Evolutionary conservation across 2,888 invertebrate genomes (phyloP).

Genomic region (Melanchra persicariae): DNA sequence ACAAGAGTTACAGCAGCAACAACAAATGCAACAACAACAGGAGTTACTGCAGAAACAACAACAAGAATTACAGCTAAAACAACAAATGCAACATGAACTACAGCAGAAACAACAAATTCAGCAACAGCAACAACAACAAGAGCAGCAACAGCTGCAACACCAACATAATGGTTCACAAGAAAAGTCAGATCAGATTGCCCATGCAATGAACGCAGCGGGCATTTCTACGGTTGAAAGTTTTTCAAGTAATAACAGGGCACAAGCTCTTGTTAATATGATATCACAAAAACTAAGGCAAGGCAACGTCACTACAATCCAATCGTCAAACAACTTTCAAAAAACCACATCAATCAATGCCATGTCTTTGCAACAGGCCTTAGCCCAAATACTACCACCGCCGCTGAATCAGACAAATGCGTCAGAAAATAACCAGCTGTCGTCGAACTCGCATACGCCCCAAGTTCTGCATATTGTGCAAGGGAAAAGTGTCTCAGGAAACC

Average conservation of each 20-base stretch:
- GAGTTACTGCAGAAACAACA: constrained; percentile 21
- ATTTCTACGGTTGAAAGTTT: constrained; percentile 78
- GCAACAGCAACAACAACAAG: constrained; percentile 39
- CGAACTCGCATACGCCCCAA: constrained; percentile 77
- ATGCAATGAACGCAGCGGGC: constrained; percentile 88
- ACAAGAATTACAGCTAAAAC: constrained; percentile 17
- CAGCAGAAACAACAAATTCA: constrained; percentile 28
- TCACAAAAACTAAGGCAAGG: constrained; percentile 88
- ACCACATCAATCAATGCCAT: constrained; percentile 83
- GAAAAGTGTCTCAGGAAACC: constrained; percentile 82
- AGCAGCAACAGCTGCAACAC: constrained; percentile 48
- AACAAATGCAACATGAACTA: constrained; percentile 28
- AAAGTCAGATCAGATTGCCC: constrained; percentile 85
- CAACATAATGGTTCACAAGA: constrained; percentile 75
- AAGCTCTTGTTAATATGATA: constrained; percentile 88
- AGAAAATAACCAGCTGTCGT: constrained; percentile 76
- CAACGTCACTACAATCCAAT: constrained; percentile 66
- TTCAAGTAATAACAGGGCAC: constrained; percentile 74
- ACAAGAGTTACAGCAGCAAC: constrained; percentile 42
- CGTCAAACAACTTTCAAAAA: constrained; percentile 80
- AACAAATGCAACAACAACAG: constrained; percentile 47
- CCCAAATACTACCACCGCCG: constrained; percentile 87
- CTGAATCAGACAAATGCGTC: constrained; percentile 80
- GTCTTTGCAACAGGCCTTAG: constrained; percentile 87
- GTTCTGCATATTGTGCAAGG: constrained; percentile 89